Conservation (phyloP, 2,113 vertebrate genomes). For the Neolamprologus caudopunctatus region DNA sequence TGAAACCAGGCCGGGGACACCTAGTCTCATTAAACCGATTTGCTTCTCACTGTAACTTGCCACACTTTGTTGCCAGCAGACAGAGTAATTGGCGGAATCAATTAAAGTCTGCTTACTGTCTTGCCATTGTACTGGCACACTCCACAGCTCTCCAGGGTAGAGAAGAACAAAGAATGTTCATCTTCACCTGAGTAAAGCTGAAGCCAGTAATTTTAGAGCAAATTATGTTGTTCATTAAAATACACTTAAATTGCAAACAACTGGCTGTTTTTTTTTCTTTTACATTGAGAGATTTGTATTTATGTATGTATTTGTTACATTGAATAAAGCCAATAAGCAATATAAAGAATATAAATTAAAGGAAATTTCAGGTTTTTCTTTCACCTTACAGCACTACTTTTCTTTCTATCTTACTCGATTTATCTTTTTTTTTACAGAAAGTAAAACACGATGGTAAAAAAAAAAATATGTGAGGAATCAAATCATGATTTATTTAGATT, state of each 20-base stretch:
- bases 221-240: neutral
- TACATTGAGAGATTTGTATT: neutral
- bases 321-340: neutral
- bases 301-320: neutral
- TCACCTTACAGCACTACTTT: neutral
- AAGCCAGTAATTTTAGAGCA: neutral
- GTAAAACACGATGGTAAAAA: neutral
- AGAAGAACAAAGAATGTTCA: neutral
- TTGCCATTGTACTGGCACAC: slow-evolving; percentile 6
- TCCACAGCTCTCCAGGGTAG: neutral
- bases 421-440: neutral
- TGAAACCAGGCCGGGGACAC: slow-evolving; percentile 12
- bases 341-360: neutral
- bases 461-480: neutral
- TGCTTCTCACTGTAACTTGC: slow-evolving; percentile 25
- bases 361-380: neutral
- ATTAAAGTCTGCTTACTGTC: slow-evolving; percentile 49
- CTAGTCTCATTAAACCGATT: slow-evolving; percentile 37
- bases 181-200: slow-evolving; percentile 1
- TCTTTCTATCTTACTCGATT: neutral
- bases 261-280: neutral
- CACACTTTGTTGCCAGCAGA: slow-evolving; percentile 29
- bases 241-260: neutral
- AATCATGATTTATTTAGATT: slow-evolving; percentile 2
- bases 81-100: slow-evolving; percentile 57